Conservation (phyloP, 2,888 invertebrate genomes). For the Orchestes rusci region DNA sequence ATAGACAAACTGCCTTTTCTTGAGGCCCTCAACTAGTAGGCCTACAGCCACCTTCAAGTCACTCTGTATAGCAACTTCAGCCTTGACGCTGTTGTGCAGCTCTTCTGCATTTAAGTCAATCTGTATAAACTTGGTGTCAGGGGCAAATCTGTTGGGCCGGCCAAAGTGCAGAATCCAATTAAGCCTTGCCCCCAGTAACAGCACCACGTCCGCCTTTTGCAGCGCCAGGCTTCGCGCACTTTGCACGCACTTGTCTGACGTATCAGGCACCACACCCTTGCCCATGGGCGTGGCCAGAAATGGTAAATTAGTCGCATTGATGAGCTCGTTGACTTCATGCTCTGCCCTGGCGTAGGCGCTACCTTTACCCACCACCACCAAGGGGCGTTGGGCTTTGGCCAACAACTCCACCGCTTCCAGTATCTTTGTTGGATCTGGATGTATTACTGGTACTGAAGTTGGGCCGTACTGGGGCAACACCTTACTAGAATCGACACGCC, state of each 20-base stretch:
- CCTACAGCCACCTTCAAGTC: slow-evolving; percentile 70
- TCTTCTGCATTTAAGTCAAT: slow-evolving; percentile 84
- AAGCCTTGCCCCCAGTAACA: slow-evolving; percentile 73
- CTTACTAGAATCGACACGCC: slow-evolving; percentile 30
- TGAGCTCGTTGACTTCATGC: slow-evolving; percentile 58
- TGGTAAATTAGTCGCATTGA: slow-evolving; percentile 68
- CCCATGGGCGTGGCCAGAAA: slow-evolving; percentile 96
- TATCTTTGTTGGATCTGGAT: slow-evolving; percentile 60
- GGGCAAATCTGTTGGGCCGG: slow-evolving; percentile 61
- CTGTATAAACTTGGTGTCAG: slow-evolving; percentile 84
- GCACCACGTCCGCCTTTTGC: slow-evolving; percentile 78
- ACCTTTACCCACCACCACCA: slow-evolving; percentile 81
- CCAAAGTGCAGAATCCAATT: slow-evolving; percentile 99
- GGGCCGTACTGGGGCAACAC: slow-evolving; percentile 46
- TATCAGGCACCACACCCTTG: slow-evolving; percentile 71
- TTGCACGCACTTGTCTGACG: slow-evolving; percentile 66
- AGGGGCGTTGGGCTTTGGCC: slow-evolving; percentile 66
- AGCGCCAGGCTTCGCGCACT: slow-evolving; percentile 82
- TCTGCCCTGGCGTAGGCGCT: slow-evolving; percentile 67
- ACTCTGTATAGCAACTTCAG: slow-evolving; percentile 75
- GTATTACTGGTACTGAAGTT: slow-evolving; percentile 57
- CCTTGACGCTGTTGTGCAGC: slow-evolving; percentile 79
- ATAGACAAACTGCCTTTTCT: slow-evolving; percentile 51
- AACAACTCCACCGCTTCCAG: slow-evolving; percentile 61
- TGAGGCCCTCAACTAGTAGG: slow-evolving; percentile 54